Conservation (phyloP, 2,113 vertebrate species). For the Tetrao urogallus region DNA sequence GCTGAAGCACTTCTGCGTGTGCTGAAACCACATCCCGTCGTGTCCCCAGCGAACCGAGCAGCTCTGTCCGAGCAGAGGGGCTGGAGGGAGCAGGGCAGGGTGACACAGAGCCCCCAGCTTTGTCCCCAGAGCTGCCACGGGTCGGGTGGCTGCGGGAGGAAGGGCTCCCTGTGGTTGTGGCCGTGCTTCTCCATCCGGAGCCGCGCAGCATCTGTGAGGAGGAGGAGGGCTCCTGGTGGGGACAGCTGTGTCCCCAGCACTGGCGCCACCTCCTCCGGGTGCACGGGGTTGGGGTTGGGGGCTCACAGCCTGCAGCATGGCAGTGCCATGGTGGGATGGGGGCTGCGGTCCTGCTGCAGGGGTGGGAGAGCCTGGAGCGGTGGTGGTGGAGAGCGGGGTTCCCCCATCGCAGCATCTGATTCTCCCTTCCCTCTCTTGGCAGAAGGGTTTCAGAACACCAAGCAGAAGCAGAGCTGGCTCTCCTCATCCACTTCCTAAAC, state of each 20-base stretch:
- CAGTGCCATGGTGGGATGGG: neutral
- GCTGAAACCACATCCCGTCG: neutral
- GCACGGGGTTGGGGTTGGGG: neutral
- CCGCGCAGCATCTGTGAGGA: fast-evolving
- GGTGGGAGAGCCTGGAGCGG: no score
- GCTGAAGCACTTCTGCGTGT: fast-evolving
- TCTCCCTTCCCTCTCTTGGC: neutral
- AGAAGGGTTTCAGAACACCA: neutral
- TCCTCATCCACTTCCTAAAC: neutral
- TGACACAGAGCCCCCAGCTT: no score
- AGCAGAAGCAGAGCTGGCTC: neutral
- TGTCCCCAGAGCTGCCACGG: no score
- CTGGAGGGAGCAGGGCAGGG: no score
- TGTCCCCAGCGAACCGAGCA: neutral
- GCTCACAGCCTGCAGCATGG: neutral
- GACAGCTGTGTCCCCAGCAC: neutral
- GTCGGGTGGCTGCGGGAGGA: neutral
- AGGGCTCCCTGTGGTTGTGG: neutral
- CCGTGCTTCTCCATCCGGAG: neutral
- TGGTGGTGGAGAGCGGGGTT: neutral
- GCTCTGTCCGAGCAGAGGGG: neutral
- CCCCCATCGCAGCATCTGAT: fast-evolving
- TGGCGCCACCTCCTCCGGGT: neutral
- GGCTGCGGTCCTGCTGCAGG: neutral
- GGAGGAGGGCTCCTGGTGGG: neutral